These are phyloP conservation scores for Proisotoma minuta DNA, from an alignment of 2,888 invertebrate genomes.

Conservation along the genomic window DNA sequence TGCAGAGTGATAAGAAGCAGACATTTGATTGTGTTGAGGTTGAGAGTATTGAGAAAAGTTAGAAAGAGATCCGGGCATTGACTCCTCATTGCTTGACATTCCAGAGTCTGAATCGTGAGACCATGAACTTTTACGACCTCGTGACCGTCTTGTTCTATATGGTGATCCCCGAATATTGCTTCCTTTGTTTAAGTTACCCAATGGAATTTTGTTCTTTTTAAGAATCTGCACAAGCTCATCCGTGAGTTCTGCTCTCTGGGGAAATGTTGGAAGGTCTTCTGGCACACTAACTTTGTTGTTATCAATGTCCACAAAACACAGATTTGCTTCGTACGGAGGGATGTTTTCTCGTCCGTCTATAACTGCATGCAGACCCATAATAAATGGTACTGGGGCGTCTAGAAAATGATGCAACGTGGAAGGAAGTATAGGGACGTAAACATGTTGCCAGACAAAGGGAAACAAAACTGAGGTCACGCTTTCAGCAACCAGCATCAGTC, in stretches of 20 bases:
- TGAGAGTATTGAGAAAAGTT: conserved; percentile 47
- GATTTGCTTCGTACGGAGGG: conserved; percentile 64
- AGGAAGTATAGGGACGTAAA: conserved; percentile 97
- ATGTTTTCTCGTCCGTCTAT: conserved; percentile 14
- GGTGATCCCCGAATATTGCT: conserved; percentile 42
- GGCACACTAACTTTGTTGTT: conserved; percentile 83
- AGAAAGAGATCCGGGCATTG: conserved; percentile 48
- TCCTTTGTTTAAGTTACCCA: conserved; percentile 43
- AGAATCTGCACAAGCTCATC: conserved; percentile 66
- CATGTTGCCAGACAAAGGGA: conserved; percentile 97
- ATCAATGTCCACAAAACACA: conserved; percentile 95
- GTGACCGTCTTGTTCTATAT: conserved; percentile 61
- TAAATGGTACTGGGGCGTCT: conserved; percentile 97
- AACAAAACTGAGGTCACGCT: conserved; percentile 82
- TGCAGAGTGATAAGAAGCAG: no score
- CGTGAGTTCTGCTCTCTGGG: conserved; percentile 79
- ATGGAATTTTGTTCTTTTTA: conserved; percentile 60
- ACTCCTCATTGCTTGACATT: conserved; percentile 50
- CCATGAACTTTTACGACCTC: conserved; percentile 70
- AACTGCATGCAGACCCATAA: conserved; percentile 75
- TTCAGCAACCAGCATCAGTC: conserved; percentile 94
- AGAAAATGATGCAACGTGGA: conserved; percentile 91
- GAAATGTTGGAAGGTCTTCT: conserved; percentile 74
- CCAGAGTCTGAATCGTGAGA: conserved; percentile 53
- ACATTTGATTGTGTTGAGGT: conserved; percentile 30